Conservation (phyloP, 2,888 invertebrate genomes). For the Drosophila lacicola region DNA sequence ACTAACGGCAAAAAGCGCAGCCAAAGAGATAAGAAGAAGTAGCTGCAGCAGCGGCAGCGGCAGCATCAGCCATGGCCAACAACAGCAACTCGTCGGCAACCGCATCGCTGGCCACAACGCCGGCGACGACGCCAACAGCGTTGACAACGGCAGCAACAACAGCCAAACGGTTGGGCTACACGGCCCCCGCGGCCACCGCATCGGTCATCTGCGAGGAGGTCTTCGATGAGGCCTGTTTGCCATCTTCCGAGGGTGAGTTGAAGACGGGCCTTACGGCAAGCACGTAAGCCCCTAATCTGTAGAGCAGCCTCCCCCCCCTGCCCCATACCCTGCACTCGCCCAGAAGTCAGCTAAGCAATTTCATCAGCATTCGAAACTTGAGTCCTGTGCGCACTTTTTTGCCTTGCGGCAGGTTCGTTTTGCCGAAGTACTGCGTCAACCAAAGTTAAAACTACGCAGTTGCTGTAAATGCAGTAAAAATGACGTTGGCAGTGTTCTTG, state of each 20-base stretch:
- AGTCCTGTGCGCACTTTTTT: not conserved
- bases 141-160: conserved; percentile 53
- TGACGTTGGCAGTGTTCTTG: not conserved
- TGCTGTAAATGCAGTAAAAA: not conserved
- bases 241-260: conserved; percentile 91
- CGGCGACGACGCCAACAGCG: conserved; percentile 57
- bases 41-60: not conserved
- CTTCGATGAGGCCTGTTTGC: conserved; percentile 93
- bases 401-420: conserved; percentile 3
- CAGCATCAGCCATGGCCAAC: conserved; percentile 37
- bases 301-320: not conserved
- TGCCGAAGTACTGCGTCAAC: not conserved
- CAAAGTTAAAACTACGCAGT: not conserved
- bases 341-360: not conserved
- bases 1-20: not conserved
- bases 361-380: not conserved
- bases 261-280: too few species aligned
- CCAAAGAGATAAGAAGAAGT: not conserved
- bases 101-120: conserved; percentile 61
- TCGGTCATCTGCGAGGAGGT: conserved; percentile 92
- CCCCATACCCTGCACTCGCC: not conserved
- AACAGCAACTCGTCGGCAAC: conserved; percentile 56
- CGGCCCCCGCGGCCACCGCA: conserved; percentile 75
- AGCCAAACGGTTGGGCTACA: conserved; percentile 70
- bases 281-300: too few species aligned